Evolutionary conservation across 2,888 invertebrate genomes (phyloP), one percentile per base, ranked within the genome.

Genomic region (Pristionchus maxplancki): DNA sequence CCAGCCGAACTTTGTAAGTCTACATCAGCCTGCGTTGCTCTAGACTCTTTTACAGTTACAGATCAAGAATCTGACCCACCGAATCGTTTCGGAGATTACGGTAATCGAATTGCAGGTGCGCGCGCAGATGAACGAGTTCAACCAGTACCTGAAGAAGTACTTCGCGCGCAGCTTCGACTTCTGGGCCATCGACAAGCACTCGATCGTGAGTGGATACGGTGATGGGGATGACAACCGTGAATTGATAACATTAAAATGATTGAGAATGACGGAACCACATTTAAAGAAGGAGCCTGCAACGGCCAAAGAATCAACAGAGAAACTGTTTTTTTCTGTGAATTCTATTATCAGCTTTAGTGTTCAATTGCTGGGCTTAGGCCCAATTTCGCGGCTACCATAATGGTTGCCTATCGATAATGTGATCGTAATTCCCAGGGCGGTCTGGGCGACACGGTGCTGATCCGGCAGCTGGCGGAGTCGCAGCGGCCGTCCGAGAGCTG

Each of bases 101-200:
- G 71, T 37, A 71, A 28, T 13, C 44, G 48, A n/a, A 2, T 44
- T 90, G 17, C 89, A 93, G 91, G 92, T 94, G 8, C 91, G 93
- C 64, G 93, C 93, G 87, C 91, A 90, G 50, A 89, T 92, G 89
- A 94, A 93, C 89, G 93, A 93, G 88, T 94, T 93, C 91, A 93
- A 93, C 89, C 90, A 89, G 84, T 93, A 93, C 90, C 89, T 94
- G 71, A 93, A 94, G 85, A 93, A 91, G 89, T 94, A 93, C 87
- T 94, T 92, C 89, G 92, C 92, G 50, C 62, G 91, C 28, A 91
- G 92, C 15, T 92, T 90, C 84, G 93, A 94, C 88, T 93, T 92
- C 82, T 94, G 94, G 94, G 94, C 93, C 34, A 89, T 93, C 40
- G 94, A 93, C 89, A 89, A 44, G 48, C 53, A 67, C 81, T 78